phyloP scores from a whole-genome alignment of 2,888 invertebrate genomes.

The Atethmia centrago region DNA sequence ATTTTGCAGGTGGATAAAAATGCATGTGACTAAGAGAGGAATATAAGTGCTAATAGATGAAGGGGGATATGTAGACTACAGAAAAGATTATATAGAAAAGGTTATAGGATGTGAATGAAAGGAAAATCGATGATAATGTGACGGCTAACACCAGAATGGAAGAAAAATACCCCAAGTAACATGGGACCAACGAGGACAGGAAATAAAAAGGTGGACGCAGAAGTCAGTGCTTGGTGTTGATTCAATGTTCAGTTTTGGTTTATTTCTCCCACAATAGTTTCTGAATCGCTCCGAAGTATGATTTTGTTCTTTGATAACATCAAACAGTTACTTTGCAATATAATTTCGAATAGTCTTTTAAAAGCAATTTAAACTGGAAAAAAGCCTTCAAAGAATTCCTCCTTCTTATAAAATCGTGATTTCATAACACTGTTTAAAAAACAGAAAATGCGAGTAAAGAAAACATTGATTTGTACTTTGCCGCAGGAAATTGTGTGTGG shows the following conservation, averaged over 20 bases:
- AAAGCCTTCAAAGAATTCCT: not conserved
- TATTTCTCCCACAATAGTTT: not conserved
- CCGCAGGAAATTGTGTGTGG: slow-evolving; percentile 18
- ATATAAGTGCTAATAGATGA: not conserved
- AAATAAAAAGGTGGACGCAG: not conserved
- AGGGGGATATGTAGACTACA: not conserved
- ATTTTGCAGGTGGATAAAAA: not conserved
- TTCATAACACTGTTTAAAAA: not conserved
- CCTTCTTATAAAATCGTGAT: not conserved
- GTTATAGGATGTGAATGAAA: not conserved
- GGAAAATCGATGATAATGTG: not conserved
- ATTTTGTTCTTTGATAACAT: not conserved
- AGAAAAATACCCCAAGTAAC: not conserved
- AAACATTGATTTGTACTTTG: slow-evolving; percentile 15
- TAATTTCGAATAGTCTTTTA: not conserved
- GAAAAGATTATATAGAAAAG: not conserved
- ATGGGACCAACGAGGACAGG: no score
- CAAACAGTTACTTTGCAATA: not conserved
- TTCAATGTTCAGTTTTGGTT: not conserved
- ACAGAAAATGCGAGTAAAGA: not conserved
- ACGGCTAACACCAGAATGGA: not conserved
- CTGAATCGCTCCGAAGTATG: not conserved
- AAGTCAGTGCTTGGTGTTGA: not conserved
- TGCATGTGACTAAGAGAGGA: not conserved
- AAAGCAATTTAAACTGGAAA: not conserved